Evolutionary conservation across 2,797 vertebrate genomes (phyloP).

Genomic region (Yasuhikotakia modesta): DNA sequence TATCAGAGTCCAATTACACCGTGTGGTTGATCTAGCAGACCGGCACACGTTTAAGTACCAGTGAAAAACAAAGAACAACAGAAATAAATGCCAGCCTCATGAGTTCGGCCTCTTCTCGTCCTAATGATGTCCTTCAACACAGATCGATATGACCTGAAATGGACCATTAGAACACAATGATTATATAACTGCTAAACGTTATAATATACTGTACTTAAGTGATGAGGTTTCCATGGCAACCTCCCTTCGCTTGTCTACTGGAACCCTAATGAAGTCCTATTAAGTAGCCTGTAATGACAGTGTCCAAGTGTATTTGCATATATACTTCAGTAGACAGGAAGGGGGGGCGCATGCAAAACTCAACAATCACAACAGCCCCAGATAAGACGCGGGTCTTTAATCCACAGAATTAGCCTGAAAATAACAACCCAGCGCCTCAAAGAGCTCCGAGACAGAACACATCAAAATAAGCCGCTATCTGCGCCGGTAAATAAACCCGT

Average conservation of each 20-base stretch:
- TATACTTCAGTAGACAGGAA: conserved; percentile 64
- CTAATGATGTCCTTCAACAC: conserved; percentile 66
- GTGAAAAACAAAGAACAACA: conserved; percentile 12
- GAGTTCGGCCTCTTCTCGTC: conserved; percentile 26
- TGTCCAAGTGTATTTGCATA: conserved; percentile 82
- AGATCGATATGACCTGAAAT: conserved; percentile 73
- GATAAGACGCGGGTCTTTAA: conserved; percentile 44
- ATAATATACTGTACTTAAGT: conserved; percentile 80
- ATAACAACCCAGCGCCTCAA: conserved; percentile 54
- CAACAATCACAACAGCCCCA: conserved; percentile 61
- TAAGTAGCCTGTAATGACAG: conserved; percentile 81
- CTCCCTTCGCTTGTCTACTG: conserved; percentile 71
- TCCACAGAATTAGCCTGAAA: conserved; percentile 53
- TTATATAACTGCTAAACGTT: conserved; percentile 81
- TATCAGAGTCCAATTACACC: conserved; percentile 25
- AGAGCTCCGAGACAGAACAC: conserved; percentile 42
- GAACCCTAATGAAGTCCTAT: conserved; percentile 81
- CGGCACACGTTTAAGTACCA: neutral
- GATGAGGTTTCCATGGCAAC: conserved; percentile 81
- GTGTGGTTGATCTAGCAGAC: neutral
- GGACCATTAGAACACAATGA: conserved; percentile 76
- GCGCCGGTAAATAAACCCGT: conserved; percentile 46
- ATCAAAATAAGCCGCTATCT: conserved; percentile 54
- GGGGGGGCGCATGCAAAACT: conserved; percentile 27
- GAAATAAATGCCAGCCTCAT: conserved; percentile 50